Evolutionary conservation across 2,797 vertebrate genomes (phyloP), one percentile per base, ranked within the genome.

Genomic region (Melanotaenia parkinsoni): DNA sequence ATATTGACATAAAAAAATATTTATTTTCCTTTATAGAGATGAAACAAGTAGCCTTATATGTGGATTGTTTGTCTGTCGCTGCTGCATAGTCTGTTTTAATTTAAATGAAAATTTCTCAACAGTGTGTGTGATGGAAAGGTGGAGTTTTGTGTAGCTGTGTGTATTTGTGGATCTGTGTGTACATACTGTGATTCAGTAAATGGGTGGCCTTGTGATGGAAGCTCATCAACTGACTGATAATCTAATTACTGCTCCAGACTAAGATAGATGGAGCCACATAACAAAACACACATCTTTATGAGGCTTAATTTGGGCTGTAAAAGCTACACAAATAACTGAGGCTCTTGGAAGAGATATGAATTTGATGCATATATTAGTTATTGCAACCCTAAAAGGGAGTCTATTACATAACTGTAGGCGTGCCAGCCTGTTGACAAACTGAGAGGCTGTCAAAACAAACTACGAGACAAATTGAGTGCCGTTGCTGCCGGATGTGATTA

Each of bases 291-390:
- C 74, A 88, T 81, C 85, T 93, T 75, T 85, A 75, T 81, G 85
- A 88, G 68, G 76, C 91, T 94, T 94, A 79, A 90, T 93, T 61
- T 74, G 85, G 38, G 82, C 72, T 12, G 77, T 92, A 89, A 86
- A 91, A 94, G 89, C 88, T 82, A 79, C 76, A 87, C 88, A 92
- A 93, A 91, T 88, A 91, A 95, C 89, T 92, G 81, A 87, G 82
- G 63, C 79, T 56, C 86, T 79, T 86, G 69, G 50, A 18, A 84
- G 86, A 86, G 85, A 91, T 89, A 89, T 82, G 78, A 83, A 87
- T 88, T 82, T 81, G 80, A 92, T 87, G 80, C 79, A 81, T 72
- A 76, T 86, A 85, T 92, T 85, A 86, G 86, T 89, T 90, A 86
- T 77, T 56, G 37, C 73, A 40, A 77, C 74, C 77, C 77, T 79